These are phyloP conservation scores for Ephialtes manifestator DNA, from an alignment of 2,888 invertebrate species.

Conservation along the genomic window DNA sequence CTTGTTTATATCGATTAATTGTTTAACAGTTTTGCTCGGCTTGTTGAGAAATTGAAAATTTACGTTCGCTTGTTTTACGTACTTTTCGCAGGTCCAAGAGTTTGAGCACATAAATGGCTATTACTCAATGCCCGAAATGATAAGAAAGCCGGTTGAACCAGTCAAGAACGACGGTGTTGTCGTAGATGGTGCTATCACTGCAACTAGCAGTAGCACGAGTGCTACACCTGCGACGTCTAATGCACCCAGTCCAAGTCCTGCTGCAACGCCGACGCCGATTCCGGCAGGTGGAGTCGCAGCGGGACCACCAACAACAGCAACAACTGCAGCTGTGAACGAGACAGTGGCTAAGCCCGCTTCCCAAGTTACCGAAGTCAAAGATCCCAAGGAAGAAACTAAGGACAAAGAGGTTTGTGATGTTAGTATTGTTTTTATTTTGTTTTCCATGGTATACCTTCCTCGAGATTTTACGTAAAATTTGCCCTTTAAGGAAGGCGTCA, in stretches of 20 bases:
- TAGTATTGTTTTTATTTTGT: not conserved
- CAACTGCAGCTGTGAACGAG: conserved; percentile 64
- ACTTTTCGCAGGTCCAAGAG: conserved; percentile 92
- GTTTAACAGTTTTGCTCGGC: not conserved
- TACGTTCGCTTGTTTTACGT: conserved; percentile 3
- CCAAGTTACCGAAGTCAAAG: conserved; percentile 77
- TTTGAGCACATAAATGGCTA: conserved; percentile 99
- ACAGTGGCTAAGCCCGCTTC: conserved; percentile 76
- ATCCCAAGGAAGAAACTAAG: conserved; percentile 80
- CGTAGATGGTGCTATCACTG: conserved; percentile 77
- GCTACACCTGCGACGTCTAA: conserved; percentile 88
- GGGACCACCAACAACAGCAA: conserved; percentile 79
- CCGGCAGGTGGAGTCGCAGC: conserved; percentile 86
- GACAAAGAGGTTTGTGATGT: conserved; percentile 76
- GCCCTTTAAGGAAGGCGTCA: no score
- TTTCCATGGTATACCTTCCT: no score
- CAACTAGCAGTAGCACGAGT: conserved; percentile 77
- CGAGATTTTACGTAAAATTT: no score
- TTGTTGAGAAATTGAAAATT: not conserved
- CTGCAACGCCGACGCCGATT: conserved; percentile 88
- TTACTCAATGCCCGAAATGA: conserved; percentile 98
- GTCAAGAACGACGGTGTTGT: conserved; percentile 84
- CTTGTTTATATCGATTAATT: not conserved
- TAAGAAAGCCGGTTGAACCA: conserved; percentile 93
- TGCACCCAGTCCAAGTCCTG: conserved; percentile 91